Evolutionary conservation across 2,888 invertebrate species (phyloP).

Genomic region (Prenolepis imparis): DNA sequence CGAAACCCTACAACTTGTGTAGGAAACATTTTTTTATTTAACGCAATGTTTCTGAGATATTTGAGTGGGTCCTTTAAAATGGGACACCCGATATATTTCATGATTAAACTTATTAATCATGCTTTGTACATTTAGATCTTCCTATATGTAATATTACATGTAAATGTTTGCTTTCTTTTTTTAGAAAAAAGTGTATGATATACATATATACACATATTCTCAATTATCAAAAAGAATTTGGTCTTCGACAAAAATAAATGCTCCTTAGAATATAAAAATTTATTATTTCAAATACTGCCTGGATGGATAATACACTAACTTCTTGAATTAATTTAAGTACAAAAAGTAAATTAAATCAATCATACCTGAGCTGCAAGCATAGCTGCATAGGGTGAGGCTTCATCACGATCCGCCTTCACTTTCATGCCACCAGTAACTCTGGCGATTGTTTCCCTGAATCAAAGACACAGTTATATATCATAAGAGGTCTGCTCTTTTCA

Average conservation of each 20-base stretch:
- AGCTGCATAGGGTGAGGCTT: slow-evolving; percentile 99
- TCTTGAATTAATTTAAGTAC: neutral
- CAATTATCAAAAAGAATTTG: slow-evolving; percentile 72
- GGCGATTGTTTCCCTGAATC: slow-evolving; percentile 93
- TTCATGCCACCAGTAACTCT: slow-evolving; percentile 99
- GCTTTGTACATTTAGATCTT: neutral
- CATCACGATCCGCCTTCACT: slow-evolving; percentile 99
- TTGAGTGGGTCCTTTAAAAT: no score
- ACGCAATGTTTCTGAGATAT: no score
- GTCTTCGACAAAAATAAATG: slow-evolving; percentile 81
- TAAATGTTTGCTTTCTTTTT: slow-evolving; percentile 48
- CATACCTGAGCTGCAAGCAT: slow-evolving; percentile 99
- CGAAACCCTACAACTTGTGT: no score
- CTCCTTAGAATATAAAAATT: slow-evolving; percentile 70
- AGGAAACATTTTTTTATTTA: no score
- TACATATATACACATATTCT: slow-evolving; percentile 44
- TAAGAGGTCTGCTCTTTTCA: no score
- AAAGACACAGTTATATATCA: neutral
- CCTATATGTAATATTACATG: neutral
- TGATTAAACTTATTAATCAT: neutral
- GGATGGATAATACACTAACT: slow-evolving; percentile 62
- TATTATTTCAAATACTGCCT: slow-evolving; percentile 78
- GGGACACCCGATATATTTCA: no score
- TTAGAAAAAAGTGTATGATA: slow-evolving; percentile 39
- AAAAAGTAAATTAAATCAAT: slow-evolving; percentile 33